phyloP scores from a whole-genome alignment of 2,888 invertebrate genomes.

The Sesia apiformis region DNA sequence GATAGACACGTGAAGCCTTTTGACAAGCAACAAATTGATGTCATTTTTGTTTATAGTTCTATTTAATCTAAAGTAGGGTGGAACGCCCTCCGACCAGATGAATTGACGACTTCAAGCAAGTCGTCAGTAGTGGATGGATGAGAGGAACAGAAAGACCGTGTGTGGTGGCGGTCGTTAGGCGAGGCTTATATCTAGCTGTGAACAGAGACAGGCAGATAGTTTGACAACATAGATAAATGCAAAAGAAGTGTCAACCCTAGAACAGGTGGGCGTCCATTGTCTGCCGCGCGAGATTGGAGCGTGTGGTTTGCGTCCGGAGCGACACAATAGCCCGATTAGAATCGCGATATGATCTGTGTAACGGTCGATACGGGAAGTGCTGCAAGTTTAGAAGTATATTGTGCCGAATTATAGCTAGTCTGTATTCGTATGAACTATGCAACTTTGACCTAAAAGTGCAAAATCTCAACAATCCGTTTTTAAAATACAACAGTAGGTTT shows the following conservation, averaged over 20 bases:
- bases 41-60: no score
- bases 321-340: conserved; percentile 48
- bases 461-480: no score
- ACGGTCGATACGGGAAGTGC: conserved; percentile 6
- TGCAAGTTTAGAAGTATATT: background rate
- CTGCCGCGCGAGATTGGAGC: conserved; percentile 43
- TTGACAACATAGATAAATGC: no score
- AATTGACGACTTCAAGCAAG: background rate
- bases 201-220: background rate
- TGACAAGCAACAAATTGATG: no score
- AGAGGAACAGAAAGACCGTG: background rate
- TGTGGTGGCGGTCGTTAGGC: background rate
- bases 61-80: background rate
- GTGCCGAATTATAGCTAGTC: no score
- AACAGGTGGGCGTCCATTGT: conserved; percentile 26
- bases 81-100: background rate
- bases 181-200: background rate
- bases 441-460: no score
- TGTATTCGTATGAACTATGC: no score
- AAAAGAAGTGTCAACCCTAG: conserved; percentile 19
- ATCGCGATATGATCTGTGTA: conserved; percentile 46
- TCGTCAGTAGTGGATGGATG: background rate
- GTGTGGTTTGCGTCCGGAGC: conserved; percentile 53
- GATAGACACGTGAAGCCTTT: no score
- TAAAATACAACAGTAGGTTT: no score